Percentiles rank a stretch among this genome's conserved stretches.
These are phyloP conservation scores for Drosophila ezoana DNA, from an alignment of 2,888 invertebrate genomes.

Conservation along the genomic window DNA sequence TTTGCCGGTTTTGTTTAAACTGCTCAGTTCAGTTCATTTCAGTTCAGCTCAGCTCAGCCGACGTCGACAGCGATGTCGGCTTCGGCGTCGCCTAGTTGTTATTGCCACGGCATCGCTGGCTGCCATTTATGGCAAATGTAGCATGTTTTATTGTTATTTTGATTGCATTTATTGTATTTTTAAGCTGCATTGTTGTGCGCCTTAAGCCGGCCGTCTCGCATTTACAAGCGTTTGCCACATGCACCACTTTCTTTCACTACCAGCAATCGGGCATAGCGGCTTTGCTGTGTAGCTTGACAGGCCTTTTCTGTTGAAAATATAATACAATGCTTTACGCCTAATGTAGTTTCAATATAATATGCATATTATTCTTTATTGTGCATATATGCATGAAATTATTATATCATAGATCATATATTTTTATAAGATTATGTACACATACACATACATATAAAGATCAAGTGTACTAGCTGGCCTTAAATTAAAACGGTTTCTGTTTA, in stretches of 20 bases:
- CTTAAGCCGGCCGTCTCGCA: conserved; percentile 58
- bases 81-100: conserved; percentile 34
- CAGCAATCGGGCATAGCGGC: conserved; percentile 1
- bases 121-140: conserved; percentile 78
- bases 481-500: too few relatives aligned
- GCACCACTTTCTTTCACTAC: conserved; percentile 10
- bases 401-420: too few relatives aligned
- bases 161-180: conserved; percentile 82
- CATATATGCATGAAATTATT: too few relatives aligned
- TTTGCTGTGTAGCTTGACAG: background rate
- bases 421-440: too few relatives aligned
- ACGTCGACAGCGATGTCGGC: background rate
- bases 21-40: conserved; percentile 46
- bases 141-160: conserved; percentile 83
- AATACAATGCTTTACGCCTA: background rate
- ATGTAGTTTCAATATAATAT: too few relatives aligned
- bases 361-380: too few relatives aligned
- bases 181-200: conserved; percentile 76
- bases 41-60: conserved; percentile 21
- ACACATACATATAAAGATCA: too few relatives aligned
- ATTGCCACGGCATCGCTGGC: conserved; percentile 42
- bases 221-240: conserved; percentile 46
- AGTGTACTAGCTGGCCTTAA: too few relatives aligned
- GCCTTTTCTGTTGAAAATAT: background rate
- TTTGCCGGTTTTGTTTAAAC: conserved; percentile 66